Evolutionary conservation across 2,888 invertebrate genomes (phyloP).

Genomic region (Hirtodrosophila trivittata): DNA sequence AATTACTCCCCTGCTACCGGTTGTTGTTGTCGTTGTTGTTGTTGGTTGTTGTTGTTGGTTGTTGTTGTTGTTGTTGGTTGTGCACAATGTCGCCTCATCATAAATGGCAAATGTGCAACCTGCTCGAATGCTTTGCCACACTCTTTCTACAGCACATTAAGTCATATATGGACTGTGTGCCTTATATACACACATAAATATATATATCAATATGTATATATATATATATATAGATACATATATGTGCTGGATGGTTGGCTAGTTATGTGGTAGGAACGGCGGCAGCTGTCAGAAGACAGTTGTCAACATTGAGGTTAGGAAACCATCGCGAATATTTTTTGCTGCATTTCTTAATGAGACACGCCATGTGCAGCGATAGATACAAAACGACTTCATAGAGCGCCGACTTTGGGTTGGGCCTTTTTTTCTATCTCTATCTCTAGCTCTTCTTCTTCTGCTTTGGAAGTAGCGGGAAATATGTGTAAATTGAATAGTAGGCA

Average conservation of each 20-base stretch:
- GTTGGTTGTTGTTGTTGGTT: conserved; percentile 14
- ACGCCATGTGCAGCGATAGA: conserved; percentile 48
- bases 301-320: conserved; percentile 74
- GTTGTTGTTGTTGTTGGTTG: conserved; percentile 11
- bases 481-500: conserved; percentile 64
- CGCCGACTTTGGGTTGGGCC: conserved; percentile 43
- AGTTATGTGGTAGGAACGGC: conserved; percentile 4
- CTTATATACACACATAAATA: conserved; percentile 32
- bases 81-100: conserved; percentile 34
- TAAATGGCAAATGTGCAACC: conserved; percentile 61
- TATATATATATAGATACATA: conserved; percentile 20
- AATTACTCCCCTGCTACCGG: conserved; percentile 22
- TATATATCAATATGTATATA: background rate
- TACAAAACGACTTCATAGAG: conserved; percentile 55
- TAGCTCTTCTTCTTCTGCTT: background rate
- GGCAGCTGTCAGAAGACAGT: conserved; percentile 32
- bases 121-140: conserved; percentile 59
- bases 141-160: conserved; percentile 37
- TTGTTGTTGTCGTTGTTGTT: conserved; percentile 10
- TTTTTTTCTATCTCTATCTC: conserved; percentile 1
- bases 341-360: conserved; percentile 61
- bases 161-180: conserved; percentile 49
- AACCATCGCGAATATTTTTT: conserved; percentile 56
- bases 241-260: conserved; percentile 14
- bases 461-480: conserved; percentile 30